Conservation (phyloP, 2,888 invertebrate species). For the Polymixis lichenea region DNA sequence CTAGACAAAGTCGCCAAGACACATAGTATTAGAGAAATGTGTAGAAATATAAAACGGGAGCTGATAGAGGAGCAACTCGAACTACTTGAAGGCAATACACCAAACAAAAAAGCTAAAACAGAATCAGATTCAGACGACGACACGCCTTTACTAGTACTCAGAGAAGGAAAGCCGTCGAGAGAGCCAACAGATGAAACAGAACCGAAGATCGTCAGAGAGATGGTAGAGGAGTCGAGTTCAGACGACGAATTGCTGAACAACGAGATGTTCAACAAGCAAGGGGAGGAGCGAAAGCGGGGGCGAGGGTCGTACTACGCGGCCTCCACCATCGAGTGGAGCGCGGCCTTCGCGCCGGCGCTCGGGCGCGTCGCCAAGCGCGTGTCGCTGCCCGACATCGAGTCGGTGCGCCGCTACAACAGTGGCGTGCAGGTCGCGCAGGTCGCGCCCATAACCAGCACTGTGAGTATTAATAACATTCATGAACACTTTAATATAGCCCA, state of each 20-base stretch:
- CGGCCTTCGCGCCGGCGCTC: not conserved
- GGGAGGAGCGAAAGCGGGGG: not conserved
- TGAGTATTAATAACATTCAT: constrained; percentile 22
- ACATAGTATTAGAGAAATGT: not conserved
- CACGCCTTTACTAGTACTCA: not conserved
- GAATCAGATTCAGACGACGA: constrained; percentile 41
- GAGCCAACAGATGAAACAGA: not conserved
- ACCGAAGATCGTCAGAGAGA: not conserved
- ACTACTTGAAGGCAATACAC: not conserved
- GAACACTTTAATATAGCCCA: not conserved
- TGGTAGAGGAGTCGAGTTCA: constrained; percentile 10
- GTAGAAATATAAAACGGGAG: constrained; percentile 27
- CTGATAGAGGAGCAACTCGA: not conserved
- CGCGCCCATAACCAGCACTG: constrained; percentile 53
- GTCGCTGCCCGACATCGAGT: constrained; percentile 63
- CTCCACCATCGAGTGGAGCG: constrained; percentile 13
- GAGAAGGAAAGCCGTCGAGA: too few relatives aligned
- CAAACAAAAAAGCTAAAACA: not conserved
- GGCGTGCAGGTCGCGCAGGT: constrained; percentile 66
- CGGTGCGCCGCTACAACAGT: constrained; percentile 58
- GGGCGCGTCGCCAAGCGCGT: constrained; percentile 50
- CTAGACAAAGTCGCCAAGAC: constrained; percentile 9
- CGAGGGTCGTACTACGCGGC: constrained; percentile 8
- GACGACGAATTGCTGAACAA: constrained; percentile 6
- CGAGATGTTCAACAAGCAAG: not conserved